phyloP scores from a whole-genome alignment of 2,113 vertebrate species.

The Pelobates fuscus region DNA sequence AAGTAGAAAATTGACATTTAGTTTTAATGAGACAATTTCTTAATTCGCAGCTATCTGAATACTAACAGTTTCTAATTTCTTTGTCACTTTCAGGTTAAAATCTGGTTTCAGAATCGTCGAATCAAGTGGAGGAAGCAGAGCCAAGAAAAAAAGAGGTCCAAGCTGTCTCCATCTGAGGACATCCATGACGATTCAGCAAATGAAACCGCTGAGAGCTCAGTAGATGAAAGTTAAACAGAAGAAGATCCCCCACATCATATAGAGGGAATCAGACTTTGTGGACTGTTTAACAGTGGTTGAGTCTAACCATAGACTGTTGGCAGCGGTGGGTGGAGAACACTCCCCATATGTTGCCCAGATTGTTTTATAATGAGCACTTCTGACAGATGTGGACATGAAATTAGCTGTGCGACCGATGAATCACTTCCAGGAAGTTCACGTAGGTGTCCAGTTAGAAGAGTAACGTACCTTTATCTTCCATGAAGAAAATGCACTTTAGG shows the following conservation, averaged over 20 bases:
- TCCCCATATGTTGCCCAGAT: background rate
- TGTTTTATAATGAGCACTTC: no score
- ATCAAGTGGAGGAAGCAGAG: conserved; percentile 79
- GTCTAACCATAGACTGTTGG: background rate
- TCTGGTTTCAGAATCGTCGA: conserved; percentile 80
- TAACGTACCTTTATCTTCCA: no score
- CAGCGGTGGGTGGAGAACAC: background rate
- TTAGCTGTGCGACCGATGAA: no score
- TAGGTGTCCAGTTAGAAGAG: no score
- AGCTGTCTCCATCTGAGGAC: conserved; percentile 50
- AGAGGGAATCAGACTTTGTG: background rate
- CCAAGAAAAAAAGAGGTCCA: conserved; percentile 67
- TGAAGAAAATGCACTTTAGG: no score
- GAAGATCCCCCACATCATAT: conserved; percentile 20
- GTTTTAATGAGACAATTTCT: no score
- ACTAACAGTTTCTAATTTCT: background rate
- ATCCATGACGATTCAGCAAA: background rate
- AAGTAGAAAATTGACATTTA: no score
- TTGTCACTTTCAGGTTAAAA: conserved; percentile 73
- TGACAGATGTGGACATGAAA: no score
- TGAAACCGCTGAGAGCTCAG: conserved; percentile 33
- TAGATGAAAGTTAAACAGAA: conserved; percentile 47
- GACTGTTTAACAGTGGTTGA: background rate
- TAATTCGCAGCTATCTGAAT: no score
- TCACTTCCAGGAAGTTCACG: no score